These are phyloP conservation scores for Protomyctophum bolini DNA, from an alignment of 2,113 vertebrate genomes.

Conservation along the genomic window DNA sequence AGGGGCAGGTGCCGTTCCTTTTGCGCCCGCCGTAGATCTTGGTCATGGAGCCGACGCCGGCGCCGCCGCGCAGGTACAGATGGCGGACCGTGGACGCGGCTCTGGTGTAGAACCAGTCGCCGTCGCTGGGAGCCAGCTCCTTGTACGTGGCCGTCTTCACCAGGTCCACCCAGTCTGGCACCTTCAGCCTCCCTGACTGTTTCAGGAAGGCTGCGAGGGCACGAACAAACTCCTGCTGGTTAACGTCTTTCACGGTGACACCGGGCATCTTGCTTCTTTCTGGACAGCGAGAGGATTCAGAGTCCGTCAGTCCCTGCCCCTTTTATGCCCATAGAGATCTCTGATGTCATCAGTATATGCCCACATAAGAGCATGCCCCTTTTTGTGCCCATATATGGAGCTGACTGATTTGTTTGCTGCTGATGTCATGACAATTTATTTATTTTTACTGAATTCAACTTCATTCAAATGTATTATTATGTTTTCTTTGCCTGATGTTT, in stretches of 20 bases:
- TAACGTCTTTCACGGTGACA: constrained; percentile 94
- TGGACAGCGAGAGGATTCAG: constrained; percentile 77
- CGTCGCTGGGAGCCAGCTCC: constrained; percentile 89
- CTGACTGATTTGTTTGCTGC: too few species aligned
- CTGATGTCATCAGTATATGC: too few species aligned
- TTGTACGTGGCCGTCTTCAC: constrained; percentile 94
- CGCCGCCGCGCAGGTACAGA: constrained; percentile 89
- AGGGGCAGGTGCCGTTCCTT: constrained; percentile 90
- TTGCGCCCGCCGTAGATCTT: constrained; percentile 93
- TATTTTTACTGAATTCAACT: too few species aligned
- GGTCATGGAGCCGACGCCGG: constrained; percentile 92
- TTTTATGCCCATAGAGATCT: too few species aligned
- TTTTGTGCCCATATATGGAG: too few species aligned
- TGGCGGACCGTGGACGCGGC: constrained; percentile 91
- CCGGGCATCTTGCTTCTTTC: constrained; percentile 89
- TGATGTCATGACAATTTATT: too few species aligned
- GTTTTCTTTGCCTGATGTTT: too few species aligned
- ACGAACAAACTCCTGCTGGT: constrained; percentile 95
- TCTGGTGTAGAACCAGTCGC: constrained; percentile 95
- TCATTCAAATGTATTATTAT: too few species aligned
- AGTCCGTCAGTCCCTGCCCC: too few species aligned
- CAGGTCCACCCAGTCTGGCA: constrained; percentile 94
- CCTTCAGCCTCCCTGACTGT: constrained; percentile 96
- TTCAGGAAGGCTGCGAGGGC: constrained; percentile 92
- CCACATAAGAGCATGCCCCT: too few species aligned